Evolutionary conservation across 2,888 invertebrate species (phyloP).

Genomic region (Lordiphosa fenestrarum): DNA sequence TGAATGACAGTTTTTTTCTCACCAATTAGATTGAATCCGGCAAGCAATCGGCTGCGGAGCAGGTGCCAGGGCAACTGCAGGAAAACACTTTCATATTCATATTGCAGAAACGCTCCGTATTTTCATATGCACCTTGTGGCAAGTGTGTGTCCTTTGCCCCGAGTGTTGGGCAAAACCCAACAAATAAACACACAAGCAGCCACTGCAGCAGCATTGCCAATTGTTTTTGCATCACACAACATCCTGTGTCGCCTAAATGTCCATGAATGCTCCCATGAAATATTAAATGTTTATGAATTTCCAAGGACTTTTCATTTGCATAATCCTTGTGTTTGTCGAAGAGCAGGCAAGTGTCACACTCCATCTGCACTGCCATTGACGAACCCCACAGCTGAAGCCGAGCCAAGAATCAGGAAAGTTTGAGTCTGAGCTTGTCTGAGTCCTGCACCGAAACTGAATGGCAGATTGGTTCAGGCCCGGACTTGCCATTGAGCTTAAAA

Average conservation of each 20-base stretch:
- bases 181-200: constrained; percentile 31
- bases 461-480: too few relatives aligned
- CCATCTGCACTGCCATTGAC: constrained; percentile 27
- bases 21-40: constrained; percentile 31
- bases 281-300: constrained; percentile 66
- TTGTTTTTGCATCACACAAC: constrained; percentile 38
- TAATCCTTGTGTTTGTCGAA: constrained; percentile 52
- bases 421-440: too few relatives aligned
- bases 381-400: too few relatives aligned
- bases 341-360: constrained; percentile 46
- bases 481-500: too few relatives aligned
- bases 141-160: constrained; percentile 12
- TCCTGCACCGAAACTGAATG: too few relatives aligned
- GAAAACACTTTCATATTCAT: constrained; percentile 55
- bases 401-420: too few relatives aligned
- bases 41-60: not conserved
- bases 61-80: constrained; percentile 17
- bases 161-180: constrained; percentile 37
- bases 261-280: constrained; percentile 51
- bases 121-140: not conserved
- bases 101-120: constrained; percentile 6
- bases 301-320: constrained; percentile 56
- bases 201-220: constrained; percentile 24
- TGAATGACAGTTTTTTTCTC: constrained; percentile 31
- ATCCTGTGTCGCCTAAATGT: constrained; percentile 45